Percentiles rank a stretch among this genome's conserved stretches.
These are phyloP conservation scores for Gambusia holbrooki DNA, from an alignment of 2,113 vertebrate genomes.

Conservation along the genomic window DNA sequence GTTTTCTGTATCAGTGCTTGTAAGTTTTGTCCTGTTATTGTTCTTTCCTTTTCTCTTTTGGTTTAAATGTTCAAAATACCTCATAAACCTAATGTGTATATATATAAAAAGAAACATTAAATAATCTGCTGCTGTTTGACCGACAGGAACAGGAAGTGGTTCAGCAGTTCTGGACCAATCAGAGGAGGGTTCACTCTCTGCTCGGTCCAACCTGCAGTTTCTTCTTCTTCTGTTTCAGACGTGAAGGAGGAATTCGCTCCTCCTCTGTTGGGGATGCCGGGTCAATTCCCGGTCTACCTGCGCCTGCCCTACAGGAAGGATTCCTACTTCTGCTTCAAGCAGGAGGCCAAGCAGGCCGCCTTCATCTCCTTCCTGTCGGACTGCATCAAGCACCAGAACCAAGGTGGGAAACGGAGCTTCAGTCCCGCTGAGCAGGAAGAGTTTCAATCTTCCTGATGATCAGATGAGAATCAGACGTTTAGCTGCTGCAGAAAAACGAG, in stretches of 20 bases:
- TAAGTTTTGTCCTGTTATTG: too few species aligned
- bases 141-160: not conserved
- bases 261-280: slow-evolving; percentile 79
- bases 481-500: too few species aligned
- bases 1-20: too few species aligned
- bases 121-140: not conserved
- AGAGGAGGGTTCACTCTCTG: not conserved
- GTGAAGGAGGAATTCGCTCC: slow-evolving; percentile 83
- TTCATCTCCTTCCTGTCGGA: slow-evolving; percentile 84
- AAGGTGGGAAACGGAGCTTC: slow-evolving; percentile 72
- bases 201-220: not conserved
- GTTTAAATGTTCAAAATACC: too few species aligned
- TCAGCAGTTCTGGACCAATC: not conserved
- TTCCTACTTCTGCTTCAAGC: slow-evolving; percentile 86
- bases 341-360: slow-evolving; percentile 69
- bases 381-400: slow-evolving; percentile 89
- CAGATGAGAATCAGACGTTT: too few species aligned
- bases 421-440: not conserved
- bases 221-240: slow-evolving; percentile 49
- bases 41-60: too few species aligned
- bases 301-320: slow-evolving; percentile 87
- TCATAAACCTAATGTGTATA: too few species aligned
- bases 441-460: too few species aligned
- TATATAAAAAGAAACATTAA: too few species aligned
- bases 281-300: slow-evolving; percentile 88